phyloP scores from a whole-genome alignment of 2,888 invertebrate species.

The Pheosia gnoma region DNA sequence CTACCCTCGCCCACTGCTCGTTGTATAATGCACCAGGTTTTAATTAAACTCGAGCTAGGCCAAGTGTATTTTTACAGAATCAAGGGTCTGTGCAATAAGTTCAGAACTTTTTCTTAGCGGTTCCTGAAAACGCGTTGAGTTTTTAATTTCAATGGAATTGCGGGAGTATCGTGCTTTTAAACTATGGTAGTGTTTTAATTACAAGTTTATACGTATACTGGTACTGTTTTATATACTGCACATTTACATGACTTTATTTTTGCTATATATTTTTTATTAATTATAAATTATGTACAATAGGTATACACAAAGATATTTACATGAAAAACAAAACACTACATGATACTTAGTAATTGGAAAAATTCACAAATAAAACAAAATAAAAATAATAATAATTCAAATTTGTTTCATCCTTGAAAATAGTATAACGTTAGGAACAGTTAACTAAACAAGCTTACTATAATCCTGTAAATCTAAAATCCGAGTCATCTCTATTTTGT shows the following conservation, averaged over 20 bases:
- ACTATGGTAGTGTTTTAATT: not conserved
- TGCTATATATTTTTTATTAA: too few species aligned
- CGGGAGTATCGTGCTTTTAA: conserved; percentile 4
- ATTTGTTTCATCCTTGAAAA: too few species aligned
- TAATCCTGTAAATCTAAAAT: conserved; percentile 15
- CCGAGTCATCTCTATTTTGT: not conserved
- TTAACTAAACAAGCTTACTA: conserved; percentile 39
- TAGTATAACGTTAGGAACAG: not conserved
- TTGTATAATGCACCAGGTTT: conserved; percentile 43
- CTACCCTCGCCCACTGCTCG: conserved; percentile 10
- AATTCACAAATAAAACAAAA: too few species aligned
- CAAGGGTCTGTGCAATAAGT: conserved; percentile 42
- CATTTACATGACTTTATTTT: too few species aligned
- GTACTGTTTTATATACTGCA: too few species aligned
- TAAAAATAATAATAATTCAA: too few species aligned
- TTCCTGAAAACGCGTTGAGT: conserved; percentile 9
- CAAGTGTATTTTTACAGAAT: conserved; percentile 56
- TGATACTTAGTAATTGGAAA: too few species aligned
- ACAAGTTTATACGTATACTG: not conserved
- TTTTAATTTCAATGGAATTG: conserved; percentile 11
- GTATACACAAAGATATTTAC: too few species aligned
- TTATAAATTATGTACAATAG: too few species aligned
- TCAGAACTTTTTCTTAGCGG: conserved; percentile 21
- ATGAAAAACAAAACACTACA: too few species aligned
- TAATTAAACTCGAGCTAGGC: conserved; percentile 69